A percentile compares a stretch with the other conserved stretches of the same genome.
Conservation (phyloP, 2,113 vertebrate species). For the Peromyscus maniculatus region DNA sequence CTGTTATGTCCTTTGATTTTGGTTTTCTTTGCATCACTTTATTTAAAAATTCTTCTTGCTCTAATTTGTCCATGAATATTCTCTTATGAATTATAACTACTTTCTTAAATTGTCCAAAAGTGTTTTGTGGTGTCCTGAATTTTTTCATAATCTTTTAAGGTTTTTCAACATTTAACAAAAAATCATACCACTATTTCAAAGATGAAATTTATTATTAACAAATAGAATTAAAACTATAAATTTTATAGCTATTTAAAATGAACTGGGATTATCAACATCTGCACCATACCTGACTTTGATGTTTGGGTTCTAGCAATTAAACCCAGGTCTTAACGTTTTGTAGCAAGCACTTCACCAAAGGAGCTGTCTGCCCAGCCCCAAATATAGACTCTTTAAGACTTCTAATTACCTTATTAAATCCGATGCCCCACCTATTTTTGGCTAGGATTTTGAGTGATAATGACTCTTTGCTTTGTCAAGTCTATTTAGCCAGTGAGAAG, state of each 20-base stretch:
- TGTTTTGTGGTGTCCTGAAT: background rate
- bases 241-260: no score
- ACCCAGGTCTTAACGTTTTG: background rate
- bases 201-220: background rate
- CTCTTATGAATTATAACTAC: background rate
- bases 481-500: background rate
- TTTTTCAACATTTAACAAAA: background rate
- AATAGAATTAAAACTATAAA: background rate
- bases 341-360: background rate
- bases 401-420: background rate
- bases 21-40: background rate
- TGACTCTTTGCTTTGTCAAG: background rate
- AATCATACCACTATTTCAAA: background rate
- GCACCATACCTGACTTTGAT: background rate
- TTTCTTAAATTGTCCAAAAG: constrained; percentile 14
- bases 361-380: background rate
- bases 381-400: constrained; percentile 13
- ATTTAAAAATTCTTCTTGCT: constrained; percentile 4
- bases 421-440: background rate
- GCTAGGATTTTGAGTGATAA: background rate
- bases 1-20: background rate
- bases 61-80: background rate
- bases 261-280: background rate
- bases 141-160: background rate
- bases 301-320: background rate